Evolutionary conservation across 2,113 vertebrate species (phyloP).

Genomic region (Semicossyphus pulcher): DNA sequence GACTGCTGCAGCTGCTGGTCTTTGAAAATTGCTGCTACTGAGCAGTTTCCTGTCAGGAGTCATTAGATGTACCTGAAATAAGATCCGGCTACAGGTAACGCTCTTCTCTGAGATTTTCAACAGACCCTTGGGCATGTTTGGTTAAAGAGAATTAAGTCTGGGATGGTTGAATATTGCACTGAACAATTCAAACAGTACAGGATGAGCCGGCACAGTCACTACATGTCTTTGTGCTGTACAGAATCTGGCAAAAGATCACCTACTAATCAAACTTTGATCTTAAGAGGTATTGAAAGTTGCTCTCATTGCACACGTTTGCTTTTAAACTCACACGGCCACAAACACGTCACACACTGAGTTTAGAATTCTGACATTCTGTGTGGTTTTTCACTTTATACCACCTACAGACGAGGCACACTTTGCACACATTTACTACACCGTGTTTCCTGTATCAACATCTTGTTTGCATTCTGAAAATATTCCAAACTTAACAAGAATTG

Average conservation of each 20-base stretch:
- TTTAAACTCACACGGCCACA: not conserved
- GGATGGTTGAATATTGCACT: not conserved
- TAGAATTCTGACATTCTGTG: constrained; percentile 1
- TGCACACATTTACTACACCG: constrained; percentile 17
- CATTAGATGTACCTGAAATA: not conserved
- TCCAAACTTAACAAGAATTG: constrained; percentile 15
- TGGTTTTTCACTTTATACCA: constrained; percentile 9
- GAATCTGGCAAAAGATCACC: not conserved
- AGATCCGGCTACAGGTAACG: not conserved
- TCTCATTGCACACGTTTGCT: not conserved
- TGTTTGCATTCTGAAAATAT: constrained; percentile 24
- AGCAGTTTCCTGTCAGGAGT: constrained; percentile 9
- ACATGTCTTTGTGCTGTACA: not conserved
- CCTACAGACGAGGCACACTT: not conserved
- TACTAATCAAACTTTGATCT: too few species aligned
- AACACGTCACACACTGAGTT: not conserved
- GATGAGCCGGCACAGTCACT: not conserved
- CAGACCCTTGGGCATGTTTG: not conserved
- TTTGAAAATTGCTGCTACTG: constrained; percentile 19
- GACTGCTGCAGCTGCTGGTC: constrained; percentile 45
- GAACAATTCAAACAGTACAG: not conserved
- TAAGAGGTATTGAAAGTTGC: not conserved
- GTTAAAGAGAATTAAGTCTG: not conserved
- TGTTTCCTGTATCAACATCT: constrained; percentile 8
- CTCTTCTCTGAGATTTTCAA: not conserved